Base-by-base conservation (phyloP, 2,888 invertebrate genomes). In the Diaprepes abbreviatus region DNA sequence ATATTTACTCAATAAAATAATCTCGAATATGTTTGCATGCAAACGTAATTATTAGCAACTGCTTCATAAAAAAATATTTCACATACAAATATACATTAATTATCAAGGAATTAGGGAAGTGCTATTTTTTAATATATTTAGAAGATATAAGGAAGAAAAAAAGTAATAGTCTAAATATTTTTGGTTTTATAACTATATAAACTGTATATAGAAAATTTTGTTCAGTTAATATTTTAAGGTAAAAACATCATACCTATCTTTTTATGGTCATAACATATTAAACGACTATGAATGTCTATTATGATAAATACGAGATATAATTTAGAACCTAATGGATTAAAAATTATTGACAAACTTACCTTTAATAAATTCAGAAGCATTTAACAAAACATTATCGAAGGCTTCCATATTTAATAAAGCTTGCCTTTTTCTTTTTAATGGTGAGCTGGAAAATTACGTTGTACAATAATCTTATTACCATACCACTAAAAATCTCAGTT, bases 291-390 rank as follows among this genome's bases (percentile, higher is more conserved):
- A 28, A 28, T 35, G 36, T 14, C 17, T 48, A 17, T 48, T 60
- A 43, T 24, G 24, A 43, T 24, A 59, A 58, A 43, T 17, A 31
- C 33, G 38, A 7, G 12, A 17, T 48, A n/a, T 3, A 12, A 33
- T 14, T 19, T 19, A 9, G n/a, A n/a, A 17, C 9, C 1, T 38
- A 52, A 52, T 38, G 5, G 14, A 64, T 19, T 33, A 36, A 36
- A 48, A 50, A 4, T 5, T 50, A 40, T 35, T 64, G 52, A 12
- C 50, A 55, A 43, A 77, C 83, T 84, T 85, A 90, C 90, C 89
- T 88, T 89, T 89, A 71, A 90, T 88, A 73, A 89, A 89, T 83
- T 90, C 90, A 17, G 89, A 88, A 62, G 89, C 89, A 79, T 89
- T 89, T 80, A 89, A 85, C 74, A 90, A 85, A 76, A 89, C 86